Base-by-base conservation (phyloP, 2,113 vertebrate genomes). In the Halichoerus grypus region DNA sequence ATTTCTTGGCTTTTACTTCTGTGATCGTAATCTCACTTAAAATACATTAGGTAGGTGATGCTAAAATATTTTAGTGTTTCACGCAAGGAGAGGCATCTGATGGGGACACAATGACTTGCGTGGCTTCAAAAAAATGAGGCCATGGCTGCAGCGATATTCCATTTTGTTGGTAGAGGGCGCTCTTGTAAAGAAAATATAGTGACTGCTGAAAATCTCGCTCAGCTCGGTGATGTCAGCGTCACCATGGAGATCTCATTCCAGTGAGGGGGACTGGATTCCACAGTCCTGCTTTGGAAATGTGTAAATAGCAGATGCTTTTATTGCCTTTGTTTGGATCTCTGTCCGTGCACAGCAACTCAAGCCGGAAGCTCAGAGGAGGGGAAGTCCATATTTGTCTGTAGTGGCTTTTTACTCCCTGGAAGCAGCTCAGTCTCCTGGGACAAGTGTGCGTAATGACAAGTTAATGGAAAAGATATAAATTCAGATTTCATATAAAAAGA, bases 231-330 rank as follows among this genome's bases (percentile, higher is more conserved):
- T 98, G 98, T 98, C 72, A 96, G 91, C 95, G 84, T 99, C 98
- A 97, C 99, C 98, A 99, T 99, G 99, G 99, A 97, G 98, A 99
- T 97, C 98, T 97, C 76, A 59, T 96, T 98, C 63, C 94, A 91
- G 63, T 26, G 92, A 80, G 90, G 98, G 94, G 94, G 95, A 98
- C 98, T 81, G 24, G 97, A 97, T 98, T 98, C 63, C 55, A 80
- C 88, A 0, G 33, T 85, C 94, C 77, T 53, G 42, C 94, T 98
- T 96, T 0, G 1, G 93, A 98, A 98, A 97, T 72, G 96, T 98
- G 98, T 95, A 96, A 98, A 98, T 91, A 98, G 98, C 97, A 98
- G 97, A 98, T 95, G 98, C 87, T 80, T 98, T 97, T 93, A 96
- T 31, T 96, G 97, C 96, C 97, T 98, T 98, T 97, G 83, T 97